Percentiles rank a stretch among this genome's conserved stretches.
Evolutionary conservation across 2,888 invertebrate genomes (phyloP).

Genomic region (Clistopyga incitator): DNA sequence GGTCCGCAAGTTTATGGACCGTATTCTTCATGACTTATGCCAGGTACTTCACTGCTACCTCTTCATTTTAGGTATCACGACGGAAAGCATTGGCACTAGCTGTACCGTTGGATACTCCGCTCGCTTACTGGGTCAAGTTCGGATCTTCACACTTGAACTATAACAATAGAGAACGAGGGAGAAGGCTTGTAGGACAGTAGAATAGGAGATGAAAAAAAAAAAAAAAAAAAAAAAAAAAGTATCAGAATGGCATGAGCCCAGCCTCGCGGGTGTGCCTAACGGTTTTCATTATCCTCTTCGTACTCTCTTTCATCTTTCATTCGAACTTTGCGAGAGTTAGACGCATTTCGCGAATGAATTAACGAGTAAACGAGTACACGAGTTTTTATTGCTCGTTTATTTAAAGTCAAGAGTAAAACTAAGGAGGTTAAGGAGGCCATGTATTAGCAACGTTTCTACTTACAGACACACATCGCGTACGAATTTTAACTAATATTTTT

Average conservation of each 20-base stretch:
- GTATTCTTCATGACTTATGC: neutral
- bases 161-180: neutral
- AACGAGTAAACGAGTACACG: neutral
- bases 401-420: neutral
- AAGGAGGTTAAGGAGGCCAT: neutral
- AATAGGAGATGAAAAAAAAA: slow-evolving; percentile 18
- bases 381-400: neutral
- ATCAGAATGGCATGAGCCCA: slow-evolving; percentile 3
- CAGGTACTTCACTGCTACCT: neutral
- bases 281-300: slow-evolving; percentile 31
- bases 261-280: slow-evolving; percentile 49
- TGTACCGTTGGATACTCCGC: slow-evolving; percentile 52
- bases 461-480: too few relatives aligned
- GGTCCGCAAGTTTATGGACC: slow-evolving; percentile 12
- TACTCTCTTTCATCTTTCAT: neutral
- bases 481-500: too few relatives aligned
- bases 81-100: slow-evolving; percentile 50
- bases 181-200: neutral
- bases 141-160: slow-evolving; percentile 25
- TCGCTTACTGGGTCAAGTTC: slow-evolving; percentile 58
- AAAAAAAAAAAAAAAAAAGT: slow-evolving; percentile 10
- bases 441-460: neutral
- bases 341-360: neutral
- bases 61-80: slow-evolving; percentile 14
- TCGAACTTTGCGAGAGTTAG: neutral